Base-by-base conservation (phyloP, 2,888 invertebrate genomes). In the Hirudinaria manillensis region DNA sequence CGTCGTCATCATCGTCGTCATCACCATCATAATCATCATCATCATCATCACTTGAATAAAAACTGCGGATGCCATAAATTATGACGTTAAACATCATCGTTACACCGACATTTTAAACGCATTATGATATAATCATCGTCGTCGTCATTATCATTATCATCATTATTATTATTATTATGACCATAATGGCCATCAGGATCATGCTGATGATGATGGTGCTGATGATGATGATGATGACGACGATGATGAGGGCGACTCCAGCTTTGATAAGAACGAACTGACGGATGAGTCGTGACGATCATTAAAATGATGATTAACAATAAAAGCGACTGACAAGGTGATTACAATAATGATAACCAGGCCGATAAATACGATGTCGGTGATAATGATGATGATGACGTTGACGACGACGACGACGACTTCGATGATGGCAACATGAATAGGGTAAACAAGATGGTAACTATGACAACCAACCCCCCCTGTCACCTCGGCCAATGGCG, bases 401-500 rank as follows among this genome's bases (percentile, higher is more conserved):
- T 16, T 45, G 45, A 45, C 10, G 45, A 45, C 16, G 45, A 45
- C 45, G 45, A 45, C 13, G 45, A 45, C 10, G 45, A 45, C 16
- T 10, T 16, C 10, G 45, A 45, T 7, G 45, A 45, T 10, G 45
- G 16, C 16, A 16, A 45, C 10, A 45, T 45, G 45, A 45, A 3
- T 10, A 45, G 3, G 70, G 27, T 45, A 24, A 45, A n/a, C 4
- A 70, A 13, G 70, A 70, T 45, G 70, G n/a, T 70, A 24, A 70
- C 24, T 3, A 70, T 45, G 51, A 70, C 13, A 10, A 7, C n/a
- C n/a, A n/a, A n/a, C n/a, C n/a, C n/a, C n/a, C n/a, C n/a, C n/a
- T 45, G 45, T 1, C 45, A 45, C 16, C 45, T 10, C 16, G 16
- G 45, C 45, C 45, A 45, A 10, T 7, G 45, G 45, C 10, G 45